Conservation (phyloP, 2,797 vertebrate species). For the Characodon lateralis region DNA sequence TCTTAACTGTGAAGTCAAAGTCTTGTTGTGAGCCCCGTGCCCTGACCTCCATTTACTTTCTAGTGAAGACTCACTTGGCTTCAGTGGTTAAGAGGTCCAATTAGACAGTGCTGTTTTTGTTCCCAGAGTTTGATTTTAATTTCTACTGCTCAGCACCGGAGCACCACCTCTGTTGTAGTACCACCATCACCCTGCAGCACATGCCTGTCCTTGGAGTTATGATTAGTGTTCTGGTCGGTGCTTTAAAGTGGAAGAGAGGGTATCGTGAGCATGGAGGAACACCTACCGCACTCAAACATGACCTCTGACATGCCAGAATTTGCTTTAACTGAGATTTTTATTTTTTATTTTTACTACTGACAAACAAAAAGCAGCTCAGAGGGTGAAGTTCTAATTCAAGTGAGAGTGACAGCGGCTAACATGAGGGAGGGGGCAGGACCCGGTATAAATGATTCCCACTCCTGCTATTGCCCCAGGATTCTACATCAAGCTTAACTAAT, state of each 20-base stretch:
- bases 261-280: constrained; percentile 60
- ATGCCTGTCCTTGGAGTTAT: constrained; percentile 63
- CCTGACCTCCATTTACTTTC: constrained; percentile 81
- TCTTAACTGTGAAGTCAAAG: constrained; percentile 76
- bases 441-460: constrained; percentile 77
- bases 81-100: constrained; percentile 78
- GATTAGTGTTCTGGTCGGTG: constrained; percentile 59
- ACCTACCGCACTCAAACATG: constrained; percentile 28
- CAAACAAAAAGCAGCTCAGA: constrained; percentile 55
- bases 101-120: constrained; percentile 75
- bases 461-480: constrained; percentile 76
- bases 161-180: constrained; percentile 11
- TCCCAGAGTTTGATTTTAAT: constrained; percentile 68
- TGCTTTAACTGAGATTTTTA: not conserved
- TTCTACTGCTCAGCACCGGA: constrained; percentile 52
- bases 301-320: constrained; percentile 62
- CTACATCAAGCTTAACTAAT: constrained; percentile 83
- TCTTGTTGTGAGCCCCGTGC: constrained; percentile 68
- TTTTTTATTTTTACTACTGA: constrained; percentile 28
- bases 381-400: constrained; percentile 64
- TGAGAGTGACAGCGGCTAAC: constrained; percentile 58
- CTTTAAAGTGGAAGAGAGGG: constrained; percentile 59
- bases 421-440: constrained; percentile 62
- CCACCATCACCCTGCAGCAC: constrained; percentile 20
- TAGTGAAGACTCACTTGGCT: constrained; percentile 72